Base-by-base conservation (phyloP, 2,113 vertebrate genomes). In the Lepisosteus oculatus region DNA sequence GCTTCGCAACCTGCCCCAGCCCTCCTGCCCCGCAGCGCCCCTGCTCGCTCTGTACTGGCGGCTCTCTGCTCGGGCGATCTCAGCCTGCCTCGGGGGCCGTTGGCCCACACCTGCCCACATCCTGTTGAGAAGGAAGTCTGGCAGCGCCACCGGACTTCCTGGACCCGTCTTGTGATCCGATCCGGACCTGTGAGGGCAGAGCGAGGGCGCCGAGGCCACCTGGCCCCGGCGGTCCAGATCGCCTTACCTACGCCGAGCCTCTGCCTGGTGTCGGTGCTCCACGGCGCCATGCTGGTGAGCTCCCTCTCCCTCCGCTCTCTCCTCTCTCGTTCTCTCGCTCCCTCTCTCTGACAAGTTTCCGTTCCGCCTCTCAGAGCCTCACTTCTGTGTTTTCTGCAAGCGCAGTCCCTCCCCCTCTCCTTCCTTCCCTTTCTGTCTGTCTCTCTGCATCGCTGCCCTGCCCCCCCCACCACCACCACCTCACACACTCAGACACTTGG, bases 241-340 rank as follows among this genome's bases (percentile, higher is more conserved):
- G 63, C 87, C 89, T 85, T 85, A 92, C 90, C 90, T 3, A 92
- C 83, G 75, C 89, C 90, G 69, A 81, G 90, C 69, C 81, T 83
- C 76, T 88, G 80, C 29, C 73, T 65, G 2, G 57, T 76, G 47
- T 85, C 82, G 66, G 65, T 84, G 0, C 71, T 83, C 90, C 90
- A 92, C 62, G 89, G 89, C 77, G 74, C 79, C 90, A 92, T 92
- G 72, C 64, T 70, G 74, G 57, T 9, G 8, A n/a, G 47, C 42
- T 55, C 41, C 29, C 51, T 55, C 14, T 42, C 6, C 41, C 44
- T 55, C 29, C 45, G 2, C 29, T 7, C 55, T n/a, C 47, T 51
- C 3, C n/a, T 69, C n/a, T 13, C 44, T 64, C 2, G 6, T 51
- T 56, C 3, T n/a, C 17, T 70, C 43, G 70, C 68, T 17, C 8